Conservation (phyloP, 2,888 invertebrate genomes). For the Alcis repandata region DNA sequence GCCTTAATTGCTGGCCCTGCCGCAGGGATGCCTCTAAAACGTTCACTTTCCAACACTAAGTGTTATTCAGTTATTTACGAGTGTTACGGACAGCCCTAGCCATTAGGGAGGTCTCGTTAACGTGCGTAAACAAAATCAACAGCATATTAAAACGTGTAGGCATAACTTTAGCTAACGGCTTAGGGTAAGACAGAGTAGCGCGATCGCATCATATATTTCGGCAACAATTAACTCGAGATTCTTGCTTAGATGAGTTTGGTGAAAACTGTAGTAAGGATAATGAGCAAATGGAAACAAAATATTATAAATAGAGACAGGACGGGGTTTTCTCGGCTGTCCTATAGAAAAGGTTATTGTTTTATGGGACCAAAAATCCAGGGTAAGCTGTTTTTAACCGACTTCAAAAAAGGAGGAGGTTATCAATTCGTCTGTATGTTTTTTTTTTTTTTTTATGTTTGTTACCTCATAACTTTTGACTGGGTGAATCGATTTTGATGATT, state of each 20-base stretch:
- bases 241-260: background rate
- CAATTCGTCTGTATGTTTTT: too few species aligned
- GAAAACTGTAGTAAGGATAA: background rate
- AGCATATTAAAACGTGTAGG: conserved; percentile 41
- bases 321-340: too few species aligned
- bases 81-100: conserved; percentile 45
- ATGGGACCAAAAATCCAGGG: too few species aligned
- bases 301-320: too few species aligned
- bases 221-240: conserved; percentile 8
- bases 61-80: conserved; percentile 52
- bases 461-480: too few species aligned
- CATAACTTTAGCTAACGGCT: conserved; percentile 29
- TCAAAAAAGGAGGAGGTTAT: too few species aligned
- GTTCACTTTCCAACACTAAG: conserved; percentile 48
- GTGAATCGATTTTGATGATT: too few species aligned
- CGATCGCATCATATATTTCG: conserved; percentile 1
- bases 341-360: too few species aligned
- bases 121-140: conserved; percentile 48
- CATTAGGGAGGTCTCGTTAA: conserved; percentile 50
- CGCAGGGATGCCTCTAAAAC: conserved; percentile 44
- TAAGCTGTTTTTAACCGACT: too few species aligned
- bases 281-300: too few species aligned
- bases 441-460: too few species aligned
- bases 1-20: conserved; percentile 46
- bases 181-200: conserved; percentile 16